These are phyloP conservation scores for Gymnorhina tibicen DNA, from an alignment of 2,113 vertebrate species.

Conservation along the genomic window DNA sequence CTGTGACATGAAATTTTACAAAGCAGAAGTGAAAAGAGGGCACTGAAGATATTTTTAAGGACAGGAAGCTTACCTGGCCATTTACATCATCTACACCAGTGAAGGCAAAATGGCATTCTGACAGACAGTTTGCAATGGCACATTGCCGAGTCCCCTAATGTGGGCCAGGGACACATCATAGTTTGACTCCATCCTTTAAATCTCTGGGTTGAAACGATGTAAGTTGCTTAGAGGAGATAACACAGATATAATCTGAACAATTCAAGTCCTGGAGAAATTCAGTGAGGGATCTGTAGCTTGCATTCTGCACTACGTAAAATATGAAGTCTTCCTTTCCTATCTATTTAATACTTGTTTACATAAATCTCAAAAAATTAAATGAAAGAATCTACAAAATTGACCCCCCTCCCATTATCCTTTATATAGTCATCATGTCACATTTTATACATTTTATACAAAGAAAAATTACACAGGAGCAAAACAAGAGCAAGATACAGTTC, in stretches of 20 bases:
- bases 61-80: not conserved
- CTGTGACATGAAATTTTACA: not conserved
- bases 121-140: not conserved
- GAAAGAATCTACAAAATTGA: not conserved
- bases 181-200: not conserved
- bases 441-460: not conserved
- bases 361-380: not conserved
- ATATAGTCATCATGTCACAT: not conserved
- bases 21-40: not conserved
- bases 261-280: not conserved
- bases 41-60: not conserved
- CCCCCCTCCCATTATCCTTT: fast-evolving
- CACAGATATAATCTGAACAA: not conserved
- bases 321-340: fast-evolving
- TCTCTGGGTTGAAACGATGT: not conserved
- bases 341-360: not conserved
- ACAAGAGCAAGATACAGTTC: not conserved
- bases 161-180: not conserved
- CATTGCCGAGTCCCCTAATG: not conserved
- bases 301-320: not conserved
- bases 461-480: not conserved
- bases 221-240: not conserved
- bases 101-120: not conserved
- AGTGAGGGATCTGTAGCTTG: not conserved
- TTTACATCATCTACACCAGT: not conserved